Conservation (phyloP, 2,797 vertebrate species). For the Rhynchonycteris naso region DNA sequence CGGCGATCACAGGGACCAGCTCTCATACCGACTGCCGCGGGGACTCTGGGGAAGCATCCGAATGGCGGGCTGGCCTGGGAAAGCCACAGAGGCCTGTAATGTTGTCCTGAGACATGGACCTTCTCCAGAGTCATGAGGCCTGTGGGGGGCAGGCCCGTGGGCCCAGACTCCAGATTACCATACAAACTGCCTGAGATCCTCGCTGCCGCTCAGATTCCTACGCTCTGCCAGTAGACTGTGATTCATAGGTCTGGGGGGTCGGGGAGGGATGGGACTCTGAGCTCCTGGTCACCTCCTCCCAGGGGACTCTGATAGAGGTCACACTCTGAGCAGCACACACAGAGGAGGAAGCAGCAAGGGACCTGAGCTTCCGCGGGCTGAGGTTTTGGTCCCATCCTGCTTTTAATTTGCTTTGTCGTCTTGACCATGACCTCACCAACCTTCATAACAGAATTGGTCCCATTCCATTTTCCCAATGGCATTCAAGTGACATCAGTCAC, state of each 20-base stretch:
- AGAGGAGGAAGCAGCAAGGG: not conserved
- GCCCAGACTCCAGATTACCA: not conserved
- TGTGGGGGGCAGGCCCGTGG: not conserved
- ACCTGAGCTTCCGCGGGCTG: accelerated
- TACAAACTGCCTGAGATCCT: not conserved
- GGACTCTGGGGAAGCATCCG: not conserved
- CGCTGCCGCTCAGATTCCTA: not conserved
- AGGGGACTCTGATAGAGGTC: not conserved
- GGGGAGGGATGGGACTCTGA: not conserved
- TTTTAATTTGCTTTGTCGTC: not conserved
- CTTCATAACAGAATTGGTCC: not conserved
- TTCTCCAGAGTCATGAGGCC: not conserved
- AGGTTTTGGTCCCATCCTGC: not conserved
- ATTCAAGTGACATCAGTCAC: not conserved
- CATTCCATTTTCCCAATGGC: not conserved
- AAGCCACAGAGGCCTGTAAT: not conserved
- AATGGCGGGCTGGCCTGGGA: not conserved
- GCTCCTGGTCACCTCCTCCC: too few relatives aligned
- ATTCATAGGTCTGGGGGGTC: not conserved
- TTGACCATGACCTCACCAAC: not conserved
- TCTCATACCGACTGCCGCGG: accelerated
- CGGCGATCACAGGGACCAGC: not conserved
- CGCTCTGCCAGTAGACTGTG: not conserved
- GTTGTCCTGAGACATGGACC: not conserved
- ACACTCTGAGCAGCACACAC: not conserved